Evolutionary conservation across 2,888 invertebrate species (phyloP).

Genomic region (Helicoverpa assulta): DNA sequence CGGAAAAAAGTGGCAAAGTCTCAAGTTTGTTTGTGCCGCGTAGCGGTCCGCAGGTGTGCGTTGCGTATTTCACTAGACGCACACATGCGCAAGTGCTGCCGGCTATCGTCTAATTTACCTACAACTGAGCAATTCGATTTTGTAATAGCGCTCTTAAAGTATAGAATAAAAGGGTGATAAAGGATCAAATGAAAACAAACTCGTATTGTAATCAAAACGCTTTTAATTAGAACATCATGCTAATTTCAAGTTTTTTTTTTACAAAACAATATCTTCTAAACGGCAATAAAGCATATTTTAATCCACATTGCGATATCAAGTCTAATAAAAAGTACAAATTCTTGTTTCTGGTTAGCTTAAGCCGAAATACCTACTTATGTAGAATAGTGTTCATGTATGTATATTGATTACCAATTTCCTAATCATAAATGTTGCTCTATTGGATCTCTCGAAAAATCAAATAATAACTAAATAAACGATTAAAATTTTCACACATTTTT

Average conservation of each 20-base stretch:
- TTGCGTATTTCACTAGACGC: too few relatives aligned
- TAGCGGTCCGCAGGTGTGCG: too few relatives aligned
- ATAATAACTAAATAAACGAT: too few relatives aligned
- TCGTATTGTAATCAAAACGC: constrained; percentile 74
- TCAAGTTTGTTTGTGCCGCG: too few relatives aligned
- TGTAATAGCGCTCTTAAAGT: too few relatives aligned
- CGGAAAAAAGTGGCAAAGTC: too few relatives aligned
- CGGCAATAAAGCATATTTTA: constrained; percentile 77
- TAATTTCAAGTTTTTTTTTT: constrained; percentile 75
- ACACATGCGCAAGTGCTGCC: too few relatives aligned
- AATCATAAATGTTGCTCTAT: constrained; percentile 49
- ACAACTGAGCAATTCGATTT: too few relatives aligned
- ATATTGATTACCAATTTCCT: constrained; percentile 26
- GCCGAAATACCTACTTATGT: constrained; percentile 64
- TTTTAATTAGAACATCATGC: constrained; percentile 80
- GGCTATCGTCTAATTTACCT: too few relatives aligned
- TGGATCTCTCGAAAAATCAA: neutral
- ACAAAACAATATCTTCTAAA: constrained; percentile 76
- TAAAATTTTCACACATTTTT: too few relatives aligned
- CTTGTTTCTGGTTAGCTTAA: constrained; percentile 66
- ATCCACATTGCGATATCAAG: constrained; percentile 69
- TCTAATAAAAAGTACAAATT: constrained; percentile 69
- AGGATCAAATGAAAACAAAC: constrained; percentile 52
- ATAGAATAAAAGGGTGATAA: neutral
- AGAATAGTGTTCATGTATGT: constrained; percentile 58